A percentile compares a stretch with the other conserved stretches of the same genome.
phyloP scores from a whole-genome alignment of 2,113 vertebrate genomes.

The Alosa alosa region DNA sequence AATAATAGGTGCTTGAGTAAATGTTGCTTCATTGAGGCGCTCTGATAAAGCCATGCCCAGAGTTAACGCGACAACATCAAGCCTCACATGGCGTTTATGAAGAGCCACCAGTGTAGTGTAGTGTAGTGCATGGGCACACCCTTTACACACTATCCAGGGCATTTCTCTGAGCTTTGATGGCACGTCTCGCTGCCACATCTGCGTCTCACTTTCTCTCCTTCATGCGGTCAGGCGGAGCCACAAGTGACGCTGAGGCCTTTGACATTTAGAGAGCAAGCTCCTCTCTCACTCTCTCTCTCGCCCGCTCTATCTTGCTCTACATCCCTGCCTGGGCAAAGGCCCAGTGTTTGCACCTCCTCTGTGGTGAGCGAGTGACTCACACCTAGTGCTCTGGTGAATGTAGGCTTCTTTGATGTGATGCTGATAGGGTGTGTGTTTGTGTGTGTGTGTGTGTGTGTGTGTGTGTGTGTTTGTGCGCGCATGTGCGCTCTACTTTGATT shows the following conservation, averaged over 20 bases:
- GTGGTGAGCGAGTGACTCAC: constrained; percentile 1
- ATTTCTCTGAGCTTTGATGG: not conserved
- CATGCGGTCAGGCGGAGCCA: constrained; percentile 25
- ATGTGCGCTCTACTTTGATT: constrained; percentile 36
- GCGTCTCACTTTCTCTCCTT: constrained; percentile 10
- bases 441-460: constrained; percentile 24
- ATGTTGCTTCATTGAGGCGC: too few relatives aligned
- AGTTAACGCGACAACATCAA: too few relatives aligned
- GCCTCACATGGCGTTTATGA: not conserved
- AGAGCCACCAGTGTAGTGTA: not conserved
- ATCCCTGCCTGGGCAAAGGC: not conserved
- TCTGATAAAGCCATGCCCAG: not conserved
- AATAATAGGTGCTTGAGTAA: too few relatives aligned
- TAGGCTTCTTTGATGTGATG: constrained; percentile 23
- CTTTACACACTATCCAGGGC: not conserved
- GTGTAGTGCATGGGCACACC: not conserved
- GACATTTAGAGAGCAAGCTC: constrained; percentile 23
- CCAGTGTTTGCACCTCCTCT: not conserved
- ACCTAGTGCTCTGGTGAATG: not conserved
- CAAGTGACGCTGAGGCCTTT: constrained; percentile 2
- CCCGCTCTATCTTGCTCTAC: not conserved
- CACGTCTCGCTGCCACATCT: not conserved
- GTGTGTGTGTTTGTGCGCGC: constrained; percentile 21
- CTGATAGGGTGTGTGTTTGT: constrained; percentile 24
- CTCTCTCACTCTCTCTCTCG: too few relatives aligned